Percentiles rank a stretch among this genome's conserved stretches.
These are phyloP conservation scores for Stichodactyla helianthus DNA, from an alignment of 64 coral and sea anemone genomes.

Conservation along the genomic window DNA sequence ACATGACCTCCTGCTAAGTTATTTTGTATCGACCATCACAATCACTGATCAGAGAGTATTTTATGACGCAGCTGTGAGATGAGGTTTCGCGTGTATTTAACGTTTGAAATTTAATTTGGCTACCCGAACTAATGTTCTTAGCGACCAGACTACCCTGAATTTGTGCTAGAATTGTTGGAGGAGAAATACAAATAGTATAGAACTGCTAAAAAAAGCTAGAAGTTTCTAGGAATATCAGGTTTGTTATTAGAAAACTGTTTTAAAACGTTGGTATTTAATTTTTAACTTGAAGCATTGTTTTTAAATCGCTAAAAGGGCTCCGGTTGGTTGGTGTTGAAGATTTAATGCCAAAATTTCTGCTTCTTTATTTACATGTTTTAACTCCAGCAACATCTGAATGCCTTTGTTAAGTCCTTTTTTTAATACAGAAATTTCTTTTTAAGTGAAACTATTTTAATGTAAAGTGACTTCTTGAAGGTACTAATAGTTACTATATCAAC, in stretches of 20 bases:
- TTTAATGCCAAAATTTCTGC: neutral
- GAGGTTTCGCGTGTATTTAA: neutral
- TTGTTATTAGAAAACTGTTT: neutral
- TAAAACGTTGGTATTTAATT: neutral
- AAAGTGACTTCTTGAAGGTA: too few relatives aligned
- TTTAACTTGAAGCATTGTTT: neutral
- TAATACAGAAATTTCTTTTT: too few relatives aligned
- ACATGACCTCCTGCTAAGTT: neutral
- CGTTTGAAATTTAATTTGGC: neutral
- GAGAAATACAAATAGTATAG: neutral
- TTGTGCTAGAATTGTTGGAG: neutral
- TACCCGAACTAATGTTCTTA: neutral
- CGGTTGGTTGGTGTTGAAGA: neutral
- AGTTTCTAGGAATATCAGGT: neutral
- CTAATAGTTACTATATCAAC: too few relatives aligned
- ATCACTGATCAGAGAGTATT: neutral
- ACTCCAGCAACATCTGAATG: too few relatives aligned
- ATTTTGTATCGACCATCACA: neutral
- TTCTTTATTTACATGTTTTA: neutral
- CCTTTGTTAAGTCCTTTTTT: too few relatives aligned
- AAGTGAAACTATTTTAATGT: too few relatives aligned
- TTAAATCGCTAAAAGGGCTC: neutral
- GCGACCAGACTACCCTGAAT: neutral
- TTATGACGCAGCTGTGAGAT: neutral
- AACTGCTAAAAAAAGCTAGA: neutral